A percentile compares a stretch with the other conserved stretches of the same genome.
These are phyloP conservation scores for Clamator glandarius DNA, from an alignment of 2,797 vertebrate genomes.

Conservation along the genomic window DNA sequence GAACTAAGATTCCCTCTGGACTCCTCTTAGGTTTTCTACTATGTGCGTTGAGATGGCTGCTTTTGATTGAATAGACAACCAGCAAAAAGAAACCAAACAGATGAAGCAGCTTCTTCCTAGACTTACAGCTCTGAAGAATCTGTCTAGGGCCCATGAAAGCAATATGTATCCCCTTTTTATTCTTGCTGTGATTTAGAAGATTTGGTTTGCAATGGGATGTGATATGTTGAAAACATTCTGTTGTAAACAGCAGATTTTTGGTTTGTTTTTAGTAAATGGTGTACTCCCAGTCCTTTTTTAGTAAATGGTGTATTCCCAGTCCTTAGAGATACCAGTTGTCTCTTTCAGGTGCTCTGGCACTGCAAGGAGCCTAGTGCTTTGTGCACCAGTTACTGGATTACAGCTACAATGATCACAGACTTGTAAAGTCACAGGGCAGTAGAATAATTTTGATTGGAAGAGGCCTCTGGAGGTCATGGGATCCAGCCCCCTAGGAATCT, in stretches of 20 bases:
- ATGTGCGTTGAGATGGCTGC: not conserved
- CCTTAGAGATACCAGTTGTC: not conserved
- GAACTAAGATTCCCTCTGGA: not conserved
- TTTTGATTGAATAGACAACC: not conserved
- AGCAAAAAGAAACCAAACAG: not conserved
- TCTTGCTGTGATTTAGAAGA: not conserved
- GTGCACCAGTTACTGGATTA: not conserved
- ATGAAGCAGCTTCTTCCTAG: not conserved
- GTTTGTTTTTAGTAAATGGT: not conserved
- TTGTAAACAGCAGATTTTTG: not conserved
- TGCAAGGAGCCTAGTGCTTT: not conserved
- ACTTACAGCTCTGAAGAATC: not conserved
- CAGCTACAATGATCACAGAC: not conserved
- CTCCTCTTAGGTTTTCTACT: not conserved
- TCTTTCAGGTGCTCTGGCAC: not conserved
- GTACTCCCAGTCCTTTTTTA: not conserved
- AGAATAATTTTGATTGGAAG: too few species aligned
- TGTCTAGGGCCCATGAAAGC: not conserved
- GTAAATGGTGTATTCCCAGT: not conserved
- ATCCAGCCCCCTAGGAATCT: not conserved
- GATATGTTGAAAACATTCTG: not conserved
- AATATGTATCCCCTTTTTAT: not conserved
- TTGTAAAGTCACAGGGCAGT: not conserved
- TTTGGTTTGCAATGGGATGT: not conserved
- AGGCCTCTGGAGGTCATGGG: not conserved